Evolutionary conservation across 2,113 vertebrate genomes (phyloP).

Genomic region (Ia io): DNA sequence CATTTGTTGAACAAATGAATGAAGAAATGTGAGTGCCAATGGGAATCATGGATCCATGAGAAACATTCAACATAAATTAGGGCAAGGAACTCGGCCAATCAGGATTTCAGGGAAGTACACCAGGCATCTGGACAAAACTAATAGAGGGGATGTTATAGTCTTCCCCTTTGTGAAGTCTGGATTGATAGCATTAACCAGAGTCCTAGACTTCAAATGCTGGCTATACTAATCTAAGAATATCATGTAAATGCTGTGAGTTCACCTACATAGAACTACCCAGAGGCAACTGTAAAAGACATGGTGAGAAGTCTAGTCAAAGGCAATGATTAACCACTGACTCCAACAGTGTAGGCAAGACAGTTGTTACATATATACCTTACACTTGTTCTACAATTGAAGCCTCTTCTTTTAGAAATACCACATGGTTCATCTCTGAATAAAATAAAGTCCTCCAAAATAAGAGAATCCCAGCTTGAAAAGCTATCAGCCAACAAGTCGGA

Average conservation of each 20-base stretch:
- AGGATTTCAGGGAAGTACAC: not conserved
- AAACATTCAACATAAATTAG: not conserved
- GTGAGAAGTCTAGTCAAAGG: not conserved
- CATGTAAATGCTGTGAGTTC: not conserved
- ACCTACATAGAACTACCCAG: not conserved
- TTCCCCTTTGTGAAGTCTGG: not conserved
- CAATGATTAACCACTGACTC: not conserved
- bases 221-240: not conserved
- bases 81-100: not conserved
- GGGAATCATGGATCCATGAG: not conserved
- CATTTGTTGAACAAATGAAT: not conserved
- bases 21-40: not conserved
- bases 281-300: not conserved
- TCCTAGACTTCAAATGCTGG: not conserved
- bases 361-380: not conserved
- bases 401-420: conserved; percentile 19
- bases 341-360: not conserved
- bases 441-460: conserved; percentile 19
- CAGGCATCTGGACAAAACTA: not conserved
- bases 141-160: not conserved
- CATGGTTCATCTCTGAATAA: not conserved
- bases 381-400: not conserved
- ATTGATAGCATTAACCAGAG: not conserved
- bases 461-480: not conserved
- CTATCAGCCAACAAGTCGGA: not conserved